Evolutionary conservation across 2,797 vertebrate genomes (phyloP).

Genomic region (Mormyrops boulengeri): DNA sequence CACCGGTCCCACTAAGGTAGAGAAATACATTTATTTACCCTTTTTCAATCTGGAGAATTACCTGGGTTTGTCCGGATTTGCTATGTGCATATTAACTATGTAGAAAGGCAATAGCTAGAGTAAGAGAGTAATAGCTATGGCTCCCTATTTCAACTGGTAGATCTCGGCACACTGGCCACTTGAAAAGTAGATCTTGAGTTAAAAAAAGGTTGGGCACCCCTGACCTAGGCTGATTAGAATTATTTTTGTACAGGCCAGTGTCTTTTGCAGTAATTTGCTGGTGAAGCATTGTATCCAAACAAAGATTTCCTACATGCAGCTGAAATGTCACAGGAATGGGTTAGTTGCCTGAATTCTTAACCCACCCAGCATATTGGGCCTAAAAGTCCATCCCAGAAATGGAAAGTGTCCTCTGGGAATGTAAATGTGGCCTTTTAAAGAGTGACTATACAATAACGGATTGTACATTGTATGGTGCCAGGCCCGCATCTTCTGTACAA

Average conservation of each 20-base stretch:
- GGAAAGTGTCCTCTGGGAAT: conserved; percentile 30
- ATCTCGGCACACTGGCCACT: neutral
- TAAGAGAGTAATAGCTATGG: neutral
- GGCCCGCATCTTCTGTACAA: conserved; percentile 42
- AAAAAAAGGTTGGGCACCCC: neutral
- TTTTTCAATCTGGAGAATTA: neutral
- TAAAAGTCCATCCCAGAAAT: conserved; percentile 33
- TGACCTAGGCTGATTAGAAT: neutral
- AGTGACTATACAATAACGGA: conserved; percentile 51
- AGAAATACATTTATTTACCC: neutral
- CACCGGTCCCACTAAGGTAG: neutral
- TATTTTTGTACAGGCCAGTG: neutral
- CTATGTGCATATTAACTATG: neutral
- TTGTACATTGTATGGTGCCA: conserved; percentile 48
- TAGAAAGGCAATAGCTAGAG: neutral
- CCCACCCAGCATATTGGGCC: conserved; percentile 35
- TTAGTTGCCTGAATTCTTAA: conserved; percentile 38
- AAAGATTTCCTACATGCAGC: conserved; percentile 11
- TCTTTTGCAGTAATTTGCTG: neutral
- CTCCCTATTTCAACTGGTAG: neutral
- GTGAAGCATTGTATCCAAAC: neutral
- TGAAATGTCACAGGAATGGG: conserved; percentile 30
- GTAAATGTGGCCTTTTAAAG: conserved; percentile 39
- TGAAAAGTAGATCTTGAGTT: neutral
- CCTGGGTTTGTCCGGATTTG: neutral